These are phyloP conservation scores for Columba janthina DNA, from an alignment of 2,113 vertebrate species.

Conservation along the genomic window DNA sequence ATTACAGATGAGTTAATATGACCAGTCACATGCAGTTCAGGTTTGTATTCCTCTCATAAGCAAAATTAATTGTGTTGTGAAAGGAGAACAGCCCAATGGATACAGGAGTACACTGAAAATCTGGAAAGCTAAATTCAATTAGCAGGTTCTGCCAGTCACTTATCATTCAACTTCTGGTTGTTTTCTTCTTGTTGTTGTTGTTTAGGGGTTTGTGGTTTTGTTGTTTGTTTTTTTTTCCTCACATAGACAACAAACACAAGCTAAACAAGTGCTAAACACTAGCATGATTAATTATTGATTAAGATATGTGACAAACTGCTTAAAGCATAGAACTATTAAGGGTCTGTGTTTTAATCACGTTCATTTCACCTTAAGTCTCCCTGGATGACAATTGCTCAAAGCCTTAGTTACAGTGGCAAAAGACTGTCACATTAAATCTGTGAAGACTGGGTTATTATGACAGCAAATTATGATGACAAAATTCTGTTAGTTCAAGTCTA, in stretches of 20 bases:
- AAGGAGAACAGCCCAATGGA: neutral
- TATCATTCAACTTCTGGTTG: neutral
- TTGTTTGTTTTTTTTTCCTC: neutral
- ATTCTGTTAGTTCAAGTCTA: constrained; percentile 69
- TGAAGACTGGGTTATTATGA: constrained; percentile 59
- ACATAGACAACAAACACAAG: neutral
- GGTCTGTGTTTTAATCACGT: constrained; percentile 45
- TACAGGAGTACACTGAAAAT: neutral
- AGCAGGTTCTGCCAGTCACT: neutral
- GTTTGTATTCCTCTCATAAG: neutral
- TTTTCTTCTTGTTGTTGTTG: no score
- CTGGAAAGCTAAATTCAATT: neutral
- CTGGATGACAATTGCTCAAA: constrained; percentile 38
- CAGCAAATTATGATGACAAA: constrained; percentile 65
- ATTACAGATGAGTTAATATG: neutral
- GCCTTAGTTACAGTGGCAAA: constrained; percentile 37
- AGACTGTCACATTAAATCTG: constrained; percentile 54
- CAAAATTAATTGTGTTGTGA: neutral
- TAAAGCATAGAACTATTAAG: neutral
- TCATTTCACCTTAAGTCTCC: constrained; percentile 27
- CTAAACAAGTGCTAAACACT: neutral
- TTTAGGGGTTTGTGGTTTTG: no score
- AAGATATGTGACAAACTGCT: neutral
- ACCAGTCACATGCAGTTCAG: neutral
- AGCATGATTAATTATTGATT: constrained; percentile 9